A percentile compares a stretch with the other conserved stretches of the same genome.
Conservation (phyloP, 2,797 vertebrate genomes). For the Pelobates cultripes region DNA sequence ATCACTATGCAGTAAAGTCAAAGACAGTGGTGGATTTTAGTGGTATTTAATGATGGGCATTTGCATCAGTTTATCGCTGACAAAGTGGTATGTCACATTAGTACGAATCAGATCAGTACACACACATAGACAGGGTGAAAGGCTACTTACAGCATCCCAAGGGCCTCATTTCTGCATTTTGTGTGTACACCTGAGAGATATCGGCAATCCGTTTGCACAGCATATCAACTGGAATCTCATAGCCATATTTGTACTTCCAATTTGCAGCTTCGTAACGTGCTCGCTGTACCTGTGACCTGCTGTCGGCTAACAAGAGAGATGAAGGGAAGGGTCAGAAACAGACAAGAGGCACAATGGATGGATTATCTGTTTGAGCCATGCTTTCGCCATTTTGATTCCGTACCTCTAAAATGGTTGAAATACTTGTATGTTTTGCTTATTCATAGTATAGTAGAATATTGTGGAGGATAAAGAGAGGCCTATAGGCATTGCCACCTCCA, state of each 20-base stretch:
- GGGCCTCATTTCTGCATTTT: constrained; percentile 98
- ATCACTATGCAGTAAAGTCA: too few relatives aligned
- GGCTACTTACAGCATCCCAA: constrained; percentile 92
- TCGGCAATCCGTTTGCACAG: constrained; percentile 95
- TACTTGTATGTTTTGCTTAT: too few relatives aligned
- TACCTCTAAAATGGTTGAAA: too few relatives aligned
- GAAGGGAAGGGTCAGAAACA: not conserved
- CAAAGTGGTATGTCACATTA: not conserved
- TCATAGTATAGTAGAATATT: too few relatives aligned
- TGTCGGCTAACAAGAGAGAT: constrained; percentile 81
- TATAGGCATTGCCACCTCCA: too few relatives aligned
- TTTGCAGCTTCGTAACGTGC: constrained; percentile 96
- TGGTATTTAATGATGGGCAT: too few relatives aligned
- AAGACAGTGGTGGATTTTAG: too few relatives aligned
- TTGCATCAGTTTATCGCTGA: too few relatives aligned
- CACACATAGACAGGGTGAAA: not conserved
- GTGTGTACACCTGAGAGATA: constrained; percentile 98
- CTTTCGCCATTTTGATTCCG: too few relatives aligned
- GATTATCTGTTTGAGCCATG: too few relatives aligned
- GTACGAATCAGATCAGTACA: constrained; percentile 9
- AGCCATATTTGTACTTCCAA: constrained; percentile 98
- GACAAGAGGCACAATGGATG: too few relatives aligned
- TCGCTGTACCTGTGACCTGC: constrained; percentile 95
- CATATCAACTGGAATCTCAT: constrained; percentile 98
- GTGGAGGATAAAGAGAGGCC: too few relatives aligned